These are phyloP conservation scores for Zaprionus ornatus DNA, from an alignment of 1,140 invertebrate species.

Conservation along the genomic window DNA sequence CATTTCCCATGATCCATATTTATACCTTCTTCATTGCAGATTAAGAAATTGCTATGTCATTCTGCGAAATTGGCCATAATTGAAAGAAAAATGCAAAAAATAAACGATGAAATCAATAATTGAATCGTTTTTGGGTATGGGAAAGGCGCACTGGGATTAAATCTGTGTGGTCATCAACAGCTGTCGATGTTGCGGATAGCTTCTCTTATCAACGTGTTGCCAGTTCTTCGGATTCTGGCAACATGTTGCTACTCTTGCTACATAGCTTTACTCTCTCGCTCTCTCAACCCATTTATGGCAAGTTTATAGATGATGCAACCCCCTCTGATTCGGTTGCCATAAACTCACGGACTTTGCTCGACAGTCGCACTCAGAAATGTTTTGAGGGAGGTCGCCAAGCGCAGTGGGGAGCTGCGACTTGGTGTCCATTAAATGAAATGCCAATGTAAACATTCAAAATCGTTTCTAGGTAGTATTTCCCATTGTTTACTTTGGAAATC, in stretches of 20 bases:
- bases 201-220: not conserved
- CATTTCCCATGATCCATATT: not conserved
- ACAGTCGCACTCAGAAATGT: conserved; percentile 2
- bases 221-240: not conserved
- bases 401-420: not conserved
- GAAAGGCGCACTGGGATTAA: not conserved
- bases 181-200: not conserved
- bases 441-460: not conserved
- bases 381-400: conserved; percentile 1
- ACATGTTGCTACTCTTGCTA: not conserved
- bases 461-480: not conserved
- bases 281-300: not conserved
- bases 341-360: not conserved
- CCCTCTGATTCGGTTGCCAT: not conserved
- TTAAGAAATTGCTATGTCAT: not conserved
- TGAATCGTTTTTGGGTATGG: not conserved
- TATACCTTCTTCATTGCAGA: not conserved
- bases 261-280: not conserved
- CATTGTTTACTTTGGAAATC: not conserved
- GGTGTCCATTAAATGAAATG: conserved; percentile 2
- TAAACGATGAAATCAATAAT: conserved; percentile 6
- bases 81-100: conserved; percentile 6
- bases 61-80: not conserved
- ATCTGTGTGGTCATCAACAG: not conserved
- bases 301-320: not conserved